Base-by-base conservation (phyloP, 2,113 vertebrate species). In the Elachura formosa region DNA sequence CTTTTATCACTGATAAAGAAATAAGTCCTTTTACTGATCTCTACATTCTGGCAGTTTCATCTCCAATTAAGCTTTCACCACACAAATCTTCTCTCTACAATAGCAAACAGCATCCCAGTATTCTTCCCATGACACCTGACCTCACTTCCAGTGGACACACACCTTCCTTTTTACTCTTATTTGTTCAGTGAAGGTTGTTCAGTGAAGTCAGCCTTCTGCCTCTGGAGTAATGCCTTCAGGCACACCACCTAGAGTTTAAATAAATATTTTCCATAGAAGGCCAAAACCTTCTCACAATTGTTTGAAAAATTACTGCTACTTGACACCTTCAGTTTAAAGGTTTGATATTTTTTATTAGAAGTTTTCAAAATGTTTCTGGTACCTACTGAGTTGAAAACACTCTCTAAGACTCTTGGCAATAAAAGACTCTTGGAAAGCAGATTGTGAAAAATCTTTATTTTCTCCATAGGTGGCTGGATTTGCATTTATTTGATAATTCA, bases 341-440 rank as follows among this genome's bases (percentile, higher is more conserved):
- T 96, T 91, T 97, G 97, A 97, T 94, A 95, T 94, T 31, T 96
- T 96, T 98, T 96, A 97, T 97, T 94, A 95, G 79, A 96, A 33
- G 45, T 97, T 96, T 98, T 97, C 93, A 97, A 96, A 96, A 96
- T 92, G 93, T 98, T 98, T 98, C 94, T 55, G 96, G 97, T 96
- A 97, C 97, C 43, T 97, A 97, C 64, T 41, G 20, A 89, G 18
- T 97, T 95, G 97, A 95, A 95, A 95, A 97, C 92, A 95, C 96
- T 96, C 95, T 98, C 90, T 97, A 97, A 96, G 96, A 97, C 96
- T 97, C 96, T 97, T 98, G 98, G 97, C 97, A 98, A 98, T 98
- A 98, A 98, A 98, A 97, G 96, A 96, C 96, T 97, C 83, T 94
- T 93, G 94, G 75, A 90, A 97, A 96, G 83, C 71, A 64, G 76